These are phyloP conservation scores for Falco punctatus DNA, from an alignment of 2,113 vertebrate species.

Conservation along the genomic window DNA sequence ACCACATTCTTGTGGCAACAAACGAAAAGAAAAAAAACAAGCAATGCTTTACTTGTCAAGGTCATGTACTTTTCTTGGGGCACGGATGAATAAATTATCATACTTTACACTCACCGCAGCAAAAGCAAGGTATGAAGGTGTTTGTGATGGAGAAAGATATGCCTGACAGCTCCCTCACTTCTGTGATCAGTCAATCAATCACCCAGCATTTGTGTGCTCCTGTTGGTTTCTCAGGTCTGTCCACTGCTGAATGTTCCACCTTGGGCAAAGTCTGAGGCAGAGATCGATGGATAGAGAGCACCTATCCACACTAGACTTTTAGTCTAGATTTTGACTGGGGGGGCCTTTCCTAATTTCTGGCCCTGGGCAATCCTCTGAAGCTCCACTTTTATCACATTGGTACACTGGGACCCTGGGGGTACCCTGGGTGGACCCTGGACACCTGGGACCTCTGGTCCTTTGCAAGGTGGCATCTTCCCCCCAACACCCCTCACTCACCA, in stretches of 20 bases:
- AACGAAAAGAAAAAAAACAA: neutral
- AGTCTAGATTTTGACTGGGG: neutral
- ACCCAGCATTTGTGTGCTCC: neutral
- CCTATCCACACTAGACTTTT: neutral
- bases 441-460: neutral
- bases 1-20: neutral
- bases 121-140: neutral
- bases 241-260: neutral
- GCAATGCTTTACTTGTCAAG: neutral
- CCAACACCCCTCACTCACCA: constrained; percentile 77
- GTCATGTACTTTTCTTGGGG: neutral
- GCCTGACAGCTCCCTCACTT: neutral
- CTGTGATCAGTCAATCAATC: neutral
- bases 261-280: neutral
- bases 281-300: neutral
- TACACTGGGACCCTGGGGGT: neutral
- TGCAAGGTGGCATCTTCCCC: neutral
- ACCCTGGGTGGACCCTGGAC: neutral
- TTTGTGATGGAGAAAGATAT: neutral
- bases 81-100: neutral
- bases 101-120: neutral
- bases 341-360: neutral
- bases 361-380: neutral
- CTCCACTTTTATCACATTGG: neutral
- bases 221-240: neutral